phyloP scores from a whole-genome alignment of 92 coral and sea anemone species.

The Ricordea florida region DNA sequence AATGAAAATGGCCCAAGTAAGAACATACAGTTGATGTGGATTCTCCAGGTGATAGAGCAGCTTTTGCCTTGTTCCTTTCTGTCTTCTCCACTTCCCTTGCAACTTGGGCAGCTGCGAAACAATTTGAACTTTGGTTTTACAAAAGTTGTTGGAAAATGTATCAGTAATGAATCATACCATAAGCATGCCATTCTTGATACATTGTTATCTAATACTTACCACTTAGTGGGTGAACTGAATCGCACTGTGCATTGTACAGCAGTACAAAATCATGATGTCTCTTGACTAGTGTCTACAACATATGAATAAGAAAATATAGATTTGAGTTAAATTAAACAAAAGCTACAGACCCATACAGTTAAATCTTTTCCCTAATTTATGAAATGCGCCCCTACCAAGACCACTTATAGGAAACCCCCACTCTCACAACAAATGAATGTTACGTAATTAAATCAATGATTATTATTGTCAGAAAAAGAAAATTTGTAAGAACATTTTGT shows the following conservation, averaged over 20 bases:
- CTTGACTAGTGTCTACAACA: slow-evolving; percentile 70
- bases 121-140: neutral
- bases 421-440: no score
- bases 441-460: no score
- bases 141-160: no score
- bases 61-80: slow-evolving; percentile 60
- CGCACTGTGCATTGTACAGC: slow-evolving; percentile 90
- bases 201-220: slow-evolving; percentile 45
- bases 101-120: slow-evolving; percentile 66
- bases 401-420: no score
- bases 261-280: slow-evolving; percentile 88
- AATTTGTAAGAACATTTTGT: no score
- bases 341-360: no score
- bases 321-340: no score
- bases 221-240: slow-evolving; percentile 77
- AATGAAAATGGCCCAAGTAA: neutral
- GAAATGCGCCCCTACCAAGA: no score
- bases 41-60: slow-evolving; percentile 21
- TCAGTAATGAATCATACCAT: neutral
- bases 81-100: slow-evolving; percentile 78
- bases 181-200: neutral
- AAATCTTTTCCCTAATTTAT: no score
- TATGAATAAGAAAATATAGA: neutral
- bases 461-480: no score
- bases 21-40: slow-evolving; percentile 51